phyloP scores from a whole-genome alignment of 2,888 invertebrate species.

The Sycophila texana region DNA sequence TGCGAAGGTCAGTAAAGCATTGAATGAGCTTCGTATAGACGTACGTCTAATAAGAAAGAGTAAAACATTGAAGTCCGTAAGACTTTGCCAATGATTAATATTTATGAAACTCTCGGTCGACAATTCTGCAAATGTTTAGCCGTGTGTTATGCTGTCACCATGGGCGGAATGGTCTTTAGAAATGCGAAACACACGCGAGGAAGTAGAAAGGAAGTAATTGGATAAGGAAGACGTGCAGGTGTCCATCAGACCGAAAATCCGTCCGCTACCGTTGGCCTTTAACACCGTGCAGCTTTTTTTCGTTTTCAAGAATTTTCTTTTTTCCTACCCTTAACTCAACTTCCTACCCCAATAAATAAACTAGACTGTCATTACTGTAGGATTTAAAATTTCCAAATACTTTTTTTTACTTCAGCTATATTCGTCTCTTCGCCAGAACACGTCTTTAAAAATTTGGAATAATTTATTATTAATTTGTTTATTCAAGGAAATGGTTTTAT shows the following conservation, averaged over 20 bases:
- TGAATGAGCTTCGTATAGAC: too few species aligned
- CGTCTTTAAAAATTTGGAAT: too few species aligned
- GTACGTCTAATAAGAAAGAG: too few species aligned
- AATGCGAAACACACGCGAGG: conserved; percentile 8
- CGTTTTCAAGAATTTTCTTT: neutral
- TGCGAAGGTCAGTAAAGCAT: too few species aligned
- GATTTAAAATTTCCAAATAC: neutral
- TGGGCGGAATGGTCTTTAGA: neutral
- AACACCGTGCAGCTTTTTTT: neutral
- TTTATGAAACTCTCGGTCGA: too few species aligned
- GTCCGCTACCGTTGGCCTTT: conserved; percentile 26
- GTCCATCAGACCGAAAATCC: conserved; percentile 58
- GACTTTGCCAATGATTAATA: too few species aligned
- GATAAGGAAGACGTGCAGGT: conserved; percentile 53
- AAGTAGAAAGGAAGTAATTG: conserved; percentile 44
- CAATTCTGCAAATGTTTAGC: neutral
- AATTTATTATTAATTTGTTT: too few species aligned
- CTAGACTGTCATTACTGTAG: neutral
- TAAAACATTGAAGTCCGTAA: too few species aligned
- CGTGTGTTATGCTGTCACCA: neutral
- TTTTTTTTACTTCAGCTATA: too few species aligned
- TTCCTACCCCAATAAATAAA: neutral
- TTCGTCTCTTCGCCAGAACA: too few species aligned
- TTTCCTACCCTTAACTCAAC: neutral
- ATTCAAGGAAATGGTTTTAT: too few species aligned